Evolutionary conservation across 2,797 vertebrate species (phyloP), one percentile per base, ranked within the genome.

Genomic region (Alfaro cultratus): DNA sequence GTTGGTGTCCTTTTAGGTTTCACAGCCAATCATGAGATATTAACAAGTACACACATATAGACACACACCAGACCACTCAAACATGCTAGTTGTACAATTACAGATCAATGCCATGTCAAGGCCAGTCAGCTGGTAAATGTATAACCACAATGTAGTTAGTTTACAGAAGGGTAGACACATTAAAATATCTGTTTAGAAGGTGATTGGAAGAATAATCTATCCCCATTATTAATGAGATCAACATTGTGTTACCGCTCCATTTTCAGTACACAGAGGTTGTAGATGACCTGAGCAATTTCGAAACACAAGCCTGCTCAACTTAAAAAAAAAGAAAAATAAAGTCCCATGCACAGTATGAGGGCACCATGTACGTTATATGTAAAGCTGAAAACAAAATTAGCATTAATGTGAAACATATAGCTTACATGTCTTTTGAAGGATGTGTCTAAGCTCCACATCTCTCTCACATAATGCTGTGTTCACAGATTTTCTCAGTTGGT

Each of bases 71-170:
- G 31, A 11, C 8, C 34, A 8, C 62, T 0, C 29, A 3, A 60
- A 36, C 10, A 41, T 11, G 34, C 4, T 39, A 9, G 18, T 21
- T 16, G 62, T 18, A 67, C 18, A 67, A 67, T 21, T 23, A 39
- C 64, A 67, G 36, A 67, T 21, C 64, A 67, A 67, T 67, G 34
- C 34, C 34, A 36, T 36, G 64, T 67, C 64, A 67, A 67, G 36
- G 64, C 64, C 64, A 39, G 7, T 39, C 34, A 39, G 36, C 45
- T 73, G 71, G 16, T 29, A 49, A 73, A 49, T 47, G 57, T 34
- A 62, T 62, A 62, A 62, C 29, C 43, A 45, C 23, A 45, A n/a
- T 29, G 47, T 23, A 51, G 29, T 43, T 34, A 49, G 29, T 49
- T 73, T 34, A 34, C 46, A 49, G 29, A 34, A 47, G 45, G 45